Evolutionary conservation across 2,888 invertebrate genomes (phyloP).

Genomic region (Drosophila fulvimacula): DNA sequence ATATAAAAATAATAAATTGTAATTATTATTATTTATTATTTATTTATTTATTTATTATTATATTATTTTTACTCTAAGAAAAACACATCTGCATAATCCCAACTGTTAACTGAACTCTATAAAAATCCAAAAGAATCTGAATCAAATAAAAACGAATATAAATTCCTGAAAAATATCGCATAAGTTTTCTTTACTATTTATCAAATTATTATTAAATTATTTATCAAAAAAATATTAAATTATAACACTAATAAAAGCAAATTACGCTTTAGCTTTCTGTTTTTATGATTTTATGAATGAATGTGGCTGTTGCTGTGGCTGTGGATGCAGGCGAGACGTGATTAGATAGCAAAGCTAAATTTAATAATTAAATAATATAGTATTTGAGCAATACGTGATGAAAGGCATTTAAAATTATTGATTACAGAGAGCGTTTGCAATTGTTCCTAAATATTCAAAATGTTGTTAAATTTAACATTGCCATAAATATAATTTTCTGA

Average conservation of each 20-base stretch:
- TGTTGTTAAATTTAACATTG: constrained; percentile 21
- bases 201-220: too few relatives aligned
- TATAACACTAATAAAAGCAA: constrained; percentile 12
- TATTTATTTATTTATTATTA: too few relatives aligned
- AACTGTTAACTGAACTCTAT: too few relatives aligned
- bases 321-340: constrained; percentile 10
- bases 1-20: too few relatives aligned
- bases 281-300: constrained; percentile 39
- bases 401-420: constrained; percentile 3
- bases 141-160: too few relatives aligned
- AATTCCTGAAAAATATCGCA: background rate
- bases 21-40: too few relatives aligned
- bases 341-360: constrained; percentile 44
- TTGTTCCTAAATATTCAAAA: background rate
- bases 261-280: constrained; percentile 1
- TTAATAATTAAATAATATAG: constrained; percentile 7
- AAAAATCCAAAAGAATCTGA: too few relatives aligned
- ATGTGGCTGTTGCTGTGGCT: background rate
- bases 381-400: background rate
- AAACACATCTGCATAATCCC: too few relatives aligned
- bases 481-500: constrained; percentile 40
- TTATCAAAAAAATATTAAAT: too few relatives aligned
- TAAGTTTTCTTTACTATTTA: background rate
- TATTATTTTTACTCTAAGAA: too few relatives aligned
- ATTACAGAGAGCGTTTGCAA: background rate